These are phyloP conservation scores for Heliornis fulica DNA, from an alignment of 2,113 vertebrate genomes.

Conservation along the genomic window DNA sequence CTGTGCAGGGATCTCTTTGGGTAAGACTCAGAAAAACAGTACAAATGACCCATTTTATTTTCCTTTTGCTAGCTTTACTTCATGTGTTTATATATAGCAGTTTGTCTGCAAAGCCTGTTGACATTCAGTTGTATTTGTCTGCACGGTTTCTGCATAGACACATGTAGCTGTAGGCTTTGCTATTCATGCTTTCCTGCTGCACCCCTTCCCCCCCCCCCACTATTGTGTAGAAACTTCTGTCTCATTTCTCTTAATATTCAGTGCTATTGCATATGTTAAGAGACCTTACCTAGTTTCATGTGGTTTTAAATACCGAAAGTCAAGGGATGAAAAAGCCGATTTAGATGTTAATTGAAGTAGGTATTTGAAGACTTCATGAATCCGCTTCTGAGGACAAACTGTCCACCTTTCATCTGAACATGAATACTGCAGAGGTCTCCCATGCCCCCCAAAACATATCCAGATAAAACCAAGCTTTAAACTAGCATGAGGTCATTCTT, in stretches of 20 bases:
- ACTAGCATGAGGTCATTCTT: not conserved
- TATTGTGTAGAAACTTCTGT: not conserved
- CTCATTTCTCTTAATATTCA: not conserved
- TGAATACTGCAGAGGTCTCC: not conserved
- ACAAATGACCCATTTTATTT: not conserved
- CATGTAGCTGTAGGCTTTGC: not conserved
- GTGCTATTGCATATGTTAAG: not conserved
- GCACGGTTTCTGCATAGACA: not conserved
- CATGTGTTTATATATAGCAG: not conserved
- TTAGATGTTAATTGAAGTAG: not conserved
- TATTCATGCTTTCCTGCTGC: not conserved
- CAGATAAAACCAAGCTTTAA: not conserved
- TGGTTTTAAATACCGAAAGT: not conserved
- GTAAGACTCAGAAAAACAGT: slow-evolving; percentile 35
- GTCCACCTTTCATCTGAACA: not conserved
- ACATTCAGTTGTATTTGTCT: not conserved
- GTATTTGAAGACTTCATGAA: not conserved
- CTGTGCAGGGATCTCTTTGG: slow-evolving; percentile 16
- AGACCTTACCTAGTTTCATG: not conserved
- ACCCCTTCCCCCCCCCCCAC: too few relatives aligned
- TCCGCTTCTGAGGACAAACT: not conserved
- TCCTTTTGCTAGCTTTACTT: not conserved
- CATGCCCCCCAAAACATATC: not conserved
- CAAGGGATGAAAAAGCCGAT: not conserved
- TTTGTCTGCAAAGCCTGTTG: not conserved